Conservation (phyloP, 2,797 vertebrate genomes). For the Sebastes alutus region DNA sequence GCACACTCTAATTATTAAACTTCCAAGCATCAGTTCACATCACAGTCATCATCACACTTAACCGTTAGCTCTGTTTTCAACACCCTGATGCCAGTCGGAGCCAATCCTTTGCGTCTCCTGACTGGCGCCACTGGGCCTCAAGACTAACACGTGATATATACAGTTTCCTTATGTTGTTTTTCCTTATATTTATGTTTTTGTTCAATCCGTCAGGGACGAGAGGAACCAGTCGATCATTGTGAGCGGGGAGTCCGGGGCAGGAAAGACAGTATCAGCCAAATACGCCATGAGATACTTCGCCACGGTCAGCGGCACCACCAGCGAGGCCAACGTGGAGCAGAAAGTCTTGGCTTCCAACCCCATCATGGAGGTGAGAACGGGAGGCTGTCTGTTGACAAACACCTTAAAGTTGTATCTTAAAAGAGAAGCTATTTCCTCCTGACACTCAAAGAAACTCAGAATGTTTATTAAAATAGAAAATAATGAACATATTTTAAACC, state of each 20-base stretch:
- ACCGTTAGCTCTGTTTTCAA: not conserved
- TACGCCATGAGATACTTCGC: conserved; percentile 99
- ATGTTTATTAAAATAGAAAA: not conserved
- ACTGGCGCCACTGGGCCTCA: not conserved
- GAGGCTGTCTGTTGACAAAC: not conserved
- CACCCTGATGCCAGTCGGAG: not conserved
- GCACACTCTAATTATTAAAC: not conserved
- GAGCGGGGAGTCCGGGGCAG: conserved; percentile 97
- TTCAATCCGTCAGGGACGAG: conserved; percentile 86
- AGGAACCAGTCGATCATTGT: conserved; percentile 99
- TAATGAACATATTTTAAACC: not conserved
- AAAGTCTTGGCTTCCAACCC: conserved; percentile 98
- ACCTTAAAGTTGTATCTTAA: not conserved
- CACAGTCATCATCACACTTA: not conserved
- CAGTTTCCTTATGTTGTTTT: not conserved
- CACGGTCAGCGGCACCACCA: conserved; percentile 95
- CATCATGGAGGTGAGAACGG: conserved; percentile 97
- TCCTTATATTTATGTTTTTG: not conserved
- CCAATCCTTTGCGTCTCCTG: accelerated
- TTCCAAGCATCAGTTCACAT: not conserved
- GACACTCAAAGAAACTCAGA: not conserved
- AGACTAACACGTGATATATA: not conserved
- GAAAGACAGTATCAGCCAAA: conserved; percentile 98
- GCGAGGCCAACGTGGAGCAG: conserved; percentile 95
- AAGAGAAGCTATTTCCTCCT: not conserved